Conservation (phyloP, 1,140 invertebrate species). For the Andricus grossulariae region DNA sequence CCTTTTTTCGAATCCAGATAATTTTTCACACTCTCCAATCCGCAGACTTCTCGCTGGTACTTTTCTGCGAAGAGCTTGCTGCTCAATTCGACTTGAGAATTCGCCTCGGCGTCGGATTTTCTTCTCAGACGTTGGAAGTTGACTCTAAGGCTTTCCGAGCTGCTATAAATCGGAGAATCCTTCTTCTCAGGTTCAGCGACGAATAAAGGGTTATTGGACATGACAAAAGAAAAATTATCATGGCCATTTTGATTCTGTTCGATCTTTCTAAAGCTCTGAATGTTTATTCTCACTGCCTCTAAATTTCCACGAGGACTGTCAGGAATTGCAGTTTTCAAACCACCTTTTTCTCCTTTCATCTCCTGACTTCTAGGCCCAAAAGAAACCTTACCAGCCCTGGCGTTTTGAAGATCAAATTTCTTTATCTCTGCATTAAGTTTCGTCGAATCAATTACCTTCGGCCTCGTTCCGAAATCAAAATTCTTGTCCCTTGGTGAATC, state of each 20-base stretch:
- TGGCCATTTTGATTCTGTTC: conserved; percentile 68
- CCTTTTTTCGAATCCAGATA: conserved; percentile 70
- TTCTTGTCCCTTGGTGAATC: conserved; percentile 53
- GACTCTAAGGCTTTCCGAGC: conserved; percentile 63
- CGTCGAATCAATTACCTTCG: conserved; percentile 59
- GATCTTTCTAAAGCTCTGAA: conserved; percentile 65
- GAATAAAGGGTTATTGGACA: conserved; percentile 71
- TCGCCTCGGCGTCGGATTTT: conserved; percentile 65
- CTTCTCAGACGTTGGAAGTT: conserved; percentile 64
- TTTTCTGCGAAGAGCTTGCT: conserved; percentile 68
- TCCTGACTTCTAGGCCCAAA: conserved; percentile 56
- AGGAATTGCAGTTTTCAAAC: conserved; percentile 53
- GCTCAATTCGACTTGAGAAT: conserved; percentile 57
- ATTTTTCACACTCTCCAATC: conserved; percentile 70
- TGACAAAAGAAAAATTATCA: conserved; percentile 67
- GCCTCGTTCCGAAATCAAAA: conserved; percentile 61
- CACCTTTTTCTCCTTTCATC: conserved; percentile 39
- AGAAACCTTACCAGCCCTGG: conserved; percentile 43
- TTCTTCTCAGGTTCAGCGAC: conserved; percentile 62
- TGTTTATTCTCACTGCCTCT: conserved; percentile 64
- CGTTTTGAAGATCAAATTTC: conserved; percentile 58
- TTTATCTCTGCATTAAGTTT: conserved; percentile 61
- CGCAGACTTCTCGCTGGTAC: conserved; percentile 68
- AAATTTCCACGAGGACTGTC: conserved; percentile 62
- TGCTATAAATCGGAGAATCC: conserved; percentile 63